Conservation (phyloP, 2,113 vertebrate genomes). For the Mastomys natalensis region DNA sequence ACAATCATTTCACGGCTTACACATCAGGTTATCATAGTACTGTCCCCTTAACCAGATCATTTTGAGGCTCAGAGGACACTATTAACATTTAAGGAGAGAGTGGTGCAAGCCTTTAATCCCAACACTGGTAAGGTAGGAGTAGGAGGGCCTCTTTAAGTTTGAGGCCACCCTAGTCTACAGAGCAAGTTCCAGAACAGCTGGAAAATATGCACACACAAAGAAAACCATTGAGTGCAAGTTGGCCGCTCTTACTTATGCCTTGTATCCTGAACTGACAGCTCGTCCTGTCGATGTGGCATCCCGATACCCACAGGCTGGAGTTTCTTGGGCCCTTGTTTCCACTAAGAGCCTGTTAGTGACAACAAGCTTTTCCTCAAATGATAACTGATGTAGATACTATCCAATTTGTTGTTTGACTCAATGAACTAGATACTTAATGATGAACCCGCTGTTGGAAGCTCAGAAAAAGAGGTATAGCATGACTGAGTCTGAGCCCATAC, state of each 20-base stretch:
- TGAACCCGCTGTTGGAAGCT: not conserved
- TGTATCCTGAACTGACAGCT: not conserved
- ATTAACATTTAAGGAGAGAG: not conserved
- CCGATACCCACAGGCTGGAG: not conserved
- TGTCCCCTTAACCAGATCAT: not conserved
- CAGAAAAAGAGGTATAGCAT: not conserved
- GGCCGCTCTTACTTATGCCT: not conserved
- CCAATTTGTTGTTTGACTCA: not conserved
- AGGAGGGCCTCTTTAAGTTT: too few species aligned
- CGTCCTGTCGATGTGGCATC: rapidly evolving
- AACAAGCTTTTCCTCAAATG: not conserved
- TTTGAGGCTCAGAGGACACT: not conserved
- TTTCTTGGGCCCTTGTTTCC: not conserved
- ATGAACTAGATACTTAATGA: not conserved
- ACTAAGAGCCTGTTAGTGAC: not conserved
- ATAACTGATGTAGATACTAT: not conserved
- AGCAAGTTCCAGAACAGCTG: too few species aligned
- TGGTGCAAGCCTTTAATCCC: too few species aligned
- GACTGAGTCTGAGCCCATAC: not conserved
- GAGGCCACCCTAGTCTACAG: too few species aligned
- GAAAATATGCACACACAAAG: not conserved
- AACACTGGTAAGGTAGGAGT: too few species aligned
- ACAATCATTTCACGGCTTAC: not conserved
- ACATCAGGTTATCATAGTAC: not conserved
- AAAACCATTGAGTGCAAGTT: not conserved